These are phyloP conservation scores for Caenorhabditis sp. DNA, from an alignment of 2,888 invertebrate genomes.

Conservation along the genomic window DNA sequence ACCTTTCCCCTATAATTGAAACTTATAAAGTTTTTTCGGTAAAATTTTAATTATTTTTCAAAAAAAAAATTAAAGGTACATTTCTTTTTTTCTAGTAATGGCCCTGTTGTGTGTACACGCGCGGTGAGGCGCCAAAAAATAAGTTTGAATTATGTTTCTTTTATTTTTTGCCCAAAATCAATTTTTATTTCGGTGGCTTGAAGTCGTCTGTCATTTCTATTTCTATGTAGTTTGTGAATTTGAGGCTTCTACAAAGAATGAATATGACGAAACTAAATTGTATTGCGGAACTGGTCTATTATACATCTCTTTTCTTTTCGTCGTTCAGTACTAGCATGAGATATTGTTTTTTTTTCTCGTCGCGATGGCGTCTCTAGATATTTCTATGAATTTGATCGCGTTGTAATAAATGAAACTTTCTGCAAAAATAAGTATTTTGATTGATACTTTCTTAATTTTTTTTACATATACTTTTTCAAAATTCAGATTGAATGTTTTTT, in stretches of 20 bases:
- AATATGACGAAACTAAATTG: background rate
- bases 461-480: no score
- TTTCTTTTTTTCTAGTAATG: no score
- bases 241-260: background rate
- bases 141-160: background rate
- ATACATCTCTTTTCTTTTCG: background rate
- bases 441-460: no score
- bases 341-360: constrained; percentile 1
- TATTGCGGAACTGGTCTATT: background rate
- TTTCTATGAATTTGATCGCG: constrained; percentile 6
- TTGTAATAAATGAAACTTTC: background rate
- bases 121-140: background rate
- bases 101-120: no score
- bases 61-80: no score
- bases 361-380: background rate
- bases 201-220: background rate
- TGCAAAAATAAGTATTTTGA: no score
- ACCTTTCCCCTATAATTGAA: no score
- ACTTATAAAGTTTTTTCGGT: no score
- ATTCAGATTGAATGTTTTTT: no score
- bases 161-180: background rate
- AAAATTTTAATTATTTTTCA: no score
- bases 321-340: background rate
- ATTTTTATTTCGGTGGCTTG: background rate
- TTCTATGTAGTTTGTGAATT: background rate